A percentile compares a stretch with the other conserved stretches of the same genome.
Evolutionary conservation across 1,140 invertebrate genomes (phyloP).

Genomic region (Coelopa frigida): DNA sequence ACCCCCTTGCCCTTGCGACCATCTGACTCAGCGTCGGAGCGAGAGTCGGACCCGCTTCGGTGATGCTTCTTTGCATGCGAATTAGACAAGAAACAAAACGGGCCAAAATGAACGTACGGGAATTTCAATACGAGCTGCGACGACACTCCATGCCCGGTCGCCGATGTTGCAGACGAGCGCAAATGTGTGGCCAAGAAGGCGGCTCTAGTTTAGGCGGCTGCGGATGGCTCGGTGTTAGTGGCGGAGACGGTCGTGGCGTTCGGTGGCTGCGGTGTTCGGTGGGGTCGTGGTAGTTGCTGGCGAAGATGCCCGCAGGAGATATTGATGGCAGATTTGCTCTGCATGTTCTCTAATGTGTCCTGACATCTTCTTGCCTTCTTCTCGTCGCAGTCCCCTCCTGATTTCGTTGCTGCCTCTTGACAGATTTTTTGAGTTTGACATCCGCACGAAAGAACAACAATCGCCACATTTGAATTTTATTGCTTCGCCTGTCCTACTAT

Average conservation of each 20-base stretch:
- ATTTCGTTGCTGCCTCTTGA: conserved; percentile 24
- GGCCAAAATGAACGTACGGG: conserved; percentile 40
- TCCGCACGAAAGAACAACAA: conserved; percentile 17
- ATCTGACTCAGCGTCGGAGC: not conserved
- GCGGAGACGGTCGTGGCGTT: too few relatives aligned
- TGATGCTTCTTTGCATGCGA: conserved; percentile 8
- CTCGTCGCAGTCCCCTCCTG: conserved; percentile 14
- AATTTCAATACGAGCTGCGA: conserved; percentile 30
- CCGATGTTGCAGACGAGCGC: conserved; percentile 41
- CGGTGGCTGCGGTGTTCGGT: too few relatives aligned
- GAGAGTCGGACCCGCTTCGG: too few relatives aligned
- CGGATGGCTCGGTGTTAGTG: too few relatives aligned
- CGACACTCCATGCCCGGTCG: conserved; percentile 37
- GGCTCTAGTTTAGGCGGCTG: too few relatives aligned
- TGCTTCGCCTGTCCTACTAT: conserved; percentile 24
- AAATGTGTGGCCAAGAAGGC: conserved; percentile 43
- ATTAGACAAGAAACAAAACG: conserved; percentile 7
- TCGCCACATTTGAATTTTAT: conserved; percentile 44
- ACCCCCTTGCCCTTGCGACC: not conserved
- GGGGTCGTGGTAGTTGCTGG: conserved; percentile 21
- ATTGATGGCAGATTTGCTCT: too few relatives aligned
- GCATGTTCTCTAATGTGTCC: too few relatives aligned
- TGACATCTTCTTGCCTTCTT: too few relatives aligned
- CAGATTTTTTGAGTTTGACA: conserved; percentile 30
- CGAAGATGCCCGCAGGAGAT: not conserved